phyloP scores from a whole-genome alignment of 1,140 invertebrate species.

The Saccostrea glomerata region DNA sequence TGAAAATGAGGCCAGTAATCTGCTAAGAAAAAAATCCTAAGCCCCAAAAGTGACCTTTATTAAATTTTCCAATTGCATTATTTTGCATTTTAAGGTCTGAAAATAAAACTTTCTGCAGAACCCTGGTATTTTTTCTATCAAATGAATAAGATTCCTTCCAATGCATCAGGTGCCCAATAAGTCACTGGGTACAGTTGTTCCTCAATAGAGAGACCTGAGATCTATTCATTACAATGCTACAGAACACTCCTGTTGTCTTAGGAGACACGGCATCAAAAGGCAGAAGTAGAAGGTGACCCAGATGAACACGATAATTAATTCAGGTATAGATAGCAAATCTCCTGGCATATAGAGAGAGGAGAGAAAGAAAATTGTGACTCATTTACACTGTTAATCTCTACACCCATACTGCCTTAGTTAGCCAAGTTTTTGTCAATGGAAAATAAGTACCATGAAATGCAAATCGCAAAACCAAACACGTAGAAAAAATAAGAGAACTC shows the following conservation, averaged over 20 bases:
- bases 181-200: not conserved
- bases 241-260: not conserved
- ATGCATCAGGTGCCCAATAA: not conserved
- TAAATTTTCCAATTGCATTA: too few relatives aligned
- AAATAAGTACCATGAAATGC: conserved; percentile 31
- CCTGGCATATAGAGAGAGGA: not conserved
- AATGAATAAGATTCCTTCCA: too few relatives aligned
- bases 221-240: not conserved
- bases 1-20: too few relatives aligned
- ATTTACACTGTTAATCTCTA: conserved; percentile 18
- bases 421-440: conserved; percentile 35
- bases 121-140: too few relatives aligned
- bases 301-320: conserved; percentile 26
- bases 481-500: not conserved
- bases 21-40: too few relatives aligned
- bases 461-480: conserved; percentile 6
- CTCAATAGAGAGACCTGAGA: not conserved
- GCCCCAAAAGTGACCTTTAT: too few relatives aligned
- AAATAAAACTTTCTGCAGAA: too few relatives aligned
- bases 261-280: not conserved
- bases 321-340: conserved; percentile 20
- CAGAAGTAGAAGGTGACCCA: not conserved
- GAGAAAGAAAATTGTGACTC: conserved; percentile 17
- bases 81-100: too few relatives aligned
- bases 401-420: conserved; percentile 8